Evolutionary conservation across 2,797 vertebrate species (phyloP), one percentile per base, ranked within the genome.

Genomic region (Molossus alvarezi): DNA sequence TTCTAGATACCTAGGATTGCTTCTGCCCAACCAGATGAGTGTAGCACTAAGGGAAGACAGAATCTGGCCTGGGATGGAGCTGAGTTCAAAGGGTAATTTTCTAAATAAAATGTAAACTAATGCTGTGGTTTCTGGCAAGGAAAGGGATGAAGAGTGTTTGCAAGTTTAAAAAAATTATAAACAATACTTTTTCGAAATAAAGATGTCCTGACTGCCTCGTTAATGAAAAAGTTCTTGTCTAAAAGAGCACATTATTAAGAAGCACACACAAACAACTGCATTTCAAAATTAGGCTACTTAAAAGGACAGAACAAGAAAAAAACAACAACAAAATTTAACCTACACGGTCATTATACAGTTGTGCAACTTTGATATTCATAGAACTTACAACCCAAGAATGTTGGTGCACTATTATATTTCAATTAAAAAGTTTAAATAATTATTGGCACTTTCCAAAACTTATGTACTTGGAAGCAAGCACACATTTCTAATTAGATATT

Each of bases 401-500:
- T 20, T 76, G 45, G 29, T 71, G 37, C 7, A 55, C 23, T 67
- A 29, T 11, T 29, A 64, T 27, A 51, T 29, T 79, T 82, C 53
- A 69, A 65, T 27, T 69, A 80, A 88, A 77, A 88, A 45, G n/a
- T 57, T 55, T 73, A 73, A 92, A 60, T 82, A 91, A 83, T 45
- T 53, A 65, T 0, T 71, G 41, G 67, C 17, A 73, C 45, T 69
- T 65, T 62, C n/a, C 21, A 81, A 85, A 95, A 93, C 69, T 25
- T 81, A 88, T n/a, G 23, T 53, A 53, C 25, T 87, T 96, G 71
- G 53, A 73, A 58, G 53, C 51, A 92, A 41, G 51, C 45, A 81
- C 3, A 67, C 29, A 65, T 55, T 90, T 88, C 76, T 94, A 94
- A 37, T n/a, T 25, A 73, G 92, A 88, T 73, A 93, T 65, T 93